Conservation (phyloP, 2,797 vertebrate genomes). For the Gobio occitaniae region DNA sequence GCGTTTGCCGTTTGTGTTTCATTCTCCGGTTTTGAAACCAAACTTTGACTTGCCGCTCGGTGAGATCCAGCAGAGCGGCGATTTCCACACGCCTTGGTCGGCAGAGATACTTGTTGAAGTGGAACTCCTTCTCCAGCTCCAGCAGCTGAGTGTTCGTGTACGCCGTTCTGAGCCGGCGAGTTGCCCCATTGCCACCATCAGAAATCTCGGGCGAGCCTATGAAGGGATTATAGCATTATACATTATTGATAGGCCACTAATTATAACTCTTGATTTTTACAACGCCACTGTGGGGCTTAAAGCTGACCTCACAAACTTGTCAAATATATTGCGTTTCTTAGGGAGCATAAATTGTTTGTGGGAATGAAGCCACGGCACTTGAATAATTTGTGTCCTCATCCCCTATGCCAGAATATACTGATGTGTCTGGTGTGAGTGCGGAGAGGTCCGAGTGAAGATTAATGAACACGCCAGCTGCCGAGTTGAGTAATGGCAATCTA, state of each 20-base stretch:
- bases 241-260: slow-evolving; percentile 62
- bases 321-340: slow-evolving; percentile 57
- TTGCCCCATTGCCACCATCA: slow-evolving; percentile 78
- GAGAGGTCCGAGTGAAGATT: slow-evolving; percentile 83
- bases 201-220: slow-evolving; percentile 85
- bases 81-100: slow-evolving; percentile 95
- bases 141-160: slow-evolving; percentile 97
- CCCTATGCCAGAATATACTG: slow-evolving; percentile 73
- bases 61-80: slow-evolving; percentile 91
- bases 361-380: slow-evolving; percentile 64
- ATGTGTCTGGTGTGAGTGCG: slow-evolving; percentile 68
- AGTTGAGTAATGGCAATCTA: slow-evolving; percentile 92
- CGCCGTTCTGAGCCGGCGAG: slow-evolving; percentile 92
- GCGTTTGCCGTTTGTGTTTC: slow-evolving; percentile 97
- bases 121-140: slow-evolving; percentile 98
- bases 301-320: slow-evolving; percentile 61
- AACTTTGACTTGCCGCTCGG: slow-evolving; percentile 97
- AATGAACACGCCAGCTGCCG: slow-evolving; percentile 96
- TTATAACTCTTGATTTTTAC: slow-evolving; percentile 58
- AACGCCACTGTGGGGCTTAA: slow-evolving; percentile 38
- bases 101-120: slow-evolving; percentile 98
- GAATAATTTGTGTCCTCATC: slow-evolving; percentile 75
- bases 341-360: slow-evolving; percentile 80
- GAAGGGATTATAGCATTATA: slow-evolving; percentile 57
- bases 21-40: slow-evolving; percentile 98